Base-by-base conservation (phyloP, 1,140 invertebrate species). In the Hormaphis cornu region DNA sequence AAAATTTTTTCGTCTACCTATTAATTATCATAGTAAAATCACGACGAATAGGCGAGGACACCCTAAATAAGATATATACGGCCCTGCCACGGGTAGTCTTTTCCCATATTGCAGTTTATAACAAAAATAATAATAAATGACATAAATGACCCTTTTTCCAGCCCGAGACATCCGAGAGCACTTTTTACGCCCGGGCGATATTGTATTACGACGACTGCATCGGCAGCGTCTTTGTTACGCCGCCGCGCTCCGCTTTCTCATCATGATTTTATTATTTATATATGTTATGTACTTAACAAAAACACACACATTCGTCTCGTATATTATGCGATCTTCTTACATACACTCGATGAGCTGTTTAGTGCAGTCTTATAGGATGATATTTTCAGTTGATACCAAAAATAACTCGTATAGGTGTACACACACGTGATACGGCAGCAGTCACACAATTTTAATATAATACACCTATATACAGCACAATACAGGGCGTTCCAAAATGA, bases 71-170 rank as follows among this genome's bases (percentile, higher is more conserved):
- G n/a, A n/a, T n/a, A n/a, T n/a, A n/a, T n/a, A n/a, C n/a, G n/a
- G n/a, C n/a, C n/a, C n/a, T n/a, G n/a, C n/a, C n/a, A n/a, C n/a
- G n/a, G n/a, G n/a, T n/a, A n/a, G n/a, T n/a, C n/a, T n/a, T n/a
- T n/a, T n/a, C n/a, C n/a, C n/a, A n/a, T n/a, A n/a, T n/a, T n/a
- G n/a, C n/a, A n/a, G n/a, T n/a, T n/a, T n/a, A n/a, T n/a, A n/a
- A n/a, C n/a, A n/a, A n/a, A n/a, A n/a, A n/a, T n/a, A n/a, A n/a
- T n/a, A n/a, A n/a, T n/a, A n/a, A n/a, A n/a, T n/a, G n/a, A n/a
- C n/a, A n/a, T n/a, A 54, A n/a, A 54, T 33, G 52, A 54, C 52
- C 52, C 52, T 54, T 54, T 33, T 54, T 54, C 35, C 30, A 26
- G 18, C 18, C 14, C 0, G 52, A 54, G 52, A 54, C 52, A 54